Base-by-base conservation (phyloP, 2,113 vertebrate species). In the Hyaena hyaena region DNA sequence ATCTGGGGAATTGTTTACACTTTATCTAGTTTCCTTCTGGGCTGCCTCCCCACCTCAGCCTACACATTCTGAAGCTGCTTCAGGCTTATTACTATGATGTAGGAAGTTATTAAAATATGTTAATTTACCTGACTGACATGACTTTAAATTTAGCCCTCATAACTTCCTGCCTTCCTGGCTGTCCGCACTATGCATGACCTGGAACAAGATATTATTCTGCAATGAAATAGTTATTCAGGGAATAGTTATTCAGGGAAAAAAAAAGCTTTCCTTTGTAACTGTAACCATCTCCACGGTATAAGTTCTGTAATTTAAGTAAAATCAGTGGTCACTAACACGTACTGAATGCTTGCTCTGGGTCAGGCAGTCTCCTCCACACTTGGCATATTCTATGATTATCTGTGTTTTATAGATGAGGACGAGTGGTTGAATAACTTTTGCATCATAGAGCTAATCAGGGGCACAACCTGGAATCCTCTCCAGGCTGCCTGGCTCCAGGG, bases 61-160 rank as follows among this genome's bases (percentile, higher is more conserved):
- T 94, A 97, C 93, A 95, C 73, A 71, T 58, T 48, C 79, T 85
- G 71, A 23, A 93, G 89, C 61, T 88, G 92, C 92, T 98, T 93
- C 45, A 35, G 93, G 95, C 93, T 93, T 96, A 95, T 95, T 97
- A 92, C 53, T 10, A 4, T 92, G 92, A 97, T 97, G 65, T 90
- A 95, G 92, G 83, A 97, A 97, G 93, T 97, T 97, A 97, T 98
- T 98, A 97, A 96, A 98, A 97, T 95, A 97, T 94, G 96, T 90
- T 98, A 98, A 98, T 97, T 92, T 77, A 81, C 92, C 95, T 96
- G 76, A 92, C 92, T 93, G 50, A 74, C 55, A 92, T 88, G 81
- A 92, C 93, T 97, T 97, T 97, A 96, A 95, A 97, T 96, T 97
- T 97, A 91, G 55, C 61, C 68, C 93, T 85, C 97, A 95, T 88